Base-by-base conservation (phyloP, 2,888 invertebrate species). In the Cerastoderma edule region DNA sequence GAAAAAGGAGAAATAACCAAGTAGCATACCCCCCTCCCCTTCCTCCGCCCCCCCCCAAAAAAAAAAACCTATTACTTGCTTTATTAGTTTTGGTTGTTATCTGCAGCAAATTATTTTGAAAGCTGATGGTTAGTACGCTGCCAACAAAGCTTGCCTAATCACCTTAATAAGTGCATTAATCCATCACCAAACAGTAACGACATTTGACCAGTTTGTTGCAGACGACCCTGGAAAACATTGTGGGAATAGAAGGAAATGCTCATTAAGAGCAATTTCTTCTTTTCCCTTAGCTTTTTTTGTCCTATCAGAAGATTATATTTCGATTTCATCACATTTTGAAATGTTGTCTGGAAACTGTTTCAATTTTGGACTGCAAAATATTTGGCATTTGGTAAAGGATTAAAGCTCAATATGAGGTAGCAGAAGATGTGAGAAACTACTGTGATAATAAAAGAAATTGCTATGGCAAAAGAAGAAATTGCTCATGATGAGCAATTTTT, bases 391-490 rank as follows among this genome's bases (percentile, higher is more conserved):
- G n/a, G n/a, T n/a, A n/a, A n/a, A n/a, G n/a, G n/a, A n/a, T n/a
- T n/a, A n/a, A n/a, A n/a, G n/a, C n/a, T 50, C 8, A 50, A 50
- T 13, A n/a, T n/a, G 6, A 22, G 10, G 22, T 16, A n/a, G n/a
- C 10, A 50, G 22, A n/a, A 13, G 5, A 13, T 50, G 16, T 50
- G 8, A 50, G 50, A 50, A 50, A 50, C 22, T 50, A n/a, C 50
- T 50, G 50, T 50, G 8, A 22, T 16, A n/a, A 50, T n/a, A 50
- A n/a, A n/a, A n/a, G 50, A 50, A n/a, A 50, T n/a, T 50, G 50
- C 50, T 50, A 39, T 13, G 16, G 16, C n/a, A 56, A 30, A 56
- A 56, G 56, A 24, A 56, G 56, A 56, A 56, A 56, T 19, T 13
- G 56, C 30, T 2, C 6, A 50, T 50, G 6, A 19, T 22, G 10